A percentile compares a stretch with the other conserved stretches of the same genome.
These are phyloP conservation scores for Podargus strigoides DNA, from an alignment of 2,797 vertebrate species.

Conservation along the genomic window DNA sequence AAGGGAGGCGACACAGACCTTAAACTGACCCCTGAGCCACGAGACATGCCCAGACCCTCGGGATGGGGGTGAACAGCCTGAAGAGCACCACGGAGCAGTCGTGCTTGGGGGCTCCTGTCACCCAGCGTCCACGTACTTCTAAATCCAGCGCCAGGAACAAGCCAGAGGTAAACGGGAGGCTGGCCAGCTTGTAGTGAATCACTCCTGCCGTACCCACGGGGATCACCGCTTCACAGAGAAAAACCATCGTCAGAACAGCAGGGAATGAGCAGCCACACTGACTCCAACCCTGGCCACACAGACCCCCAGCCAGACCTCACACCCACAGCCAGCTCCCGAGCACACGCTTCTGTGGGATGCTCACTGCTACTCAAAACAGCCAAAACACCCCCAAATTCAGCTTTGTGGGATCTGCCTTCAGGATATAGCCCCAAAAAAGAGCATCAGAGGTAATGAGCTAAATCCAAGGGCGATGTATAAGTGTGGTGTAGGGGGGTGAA, in stretches of 20 bases:
- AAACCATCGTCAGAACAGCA: accelerated
- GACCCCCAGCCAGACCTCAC: neutral
- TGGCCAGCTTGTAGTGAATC: neutral
- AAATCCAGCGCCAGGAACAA: neutral
- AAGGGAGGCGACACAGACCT: accelerated
- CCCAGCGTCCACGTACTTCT: neutral
- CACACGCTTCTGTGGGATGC: neutral
- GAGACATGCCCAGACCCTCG: accelerated
- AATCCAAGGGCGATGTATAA: neutral
- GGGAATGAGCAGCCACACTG: neutral
- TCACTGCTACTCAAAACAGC: neutral
- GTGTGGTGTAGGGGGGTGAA: accelerated
- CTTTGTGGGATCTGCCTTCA: neutral
- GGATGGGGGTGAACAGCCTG: neutral
- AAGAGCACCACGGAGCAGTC: too few relatives aligned
- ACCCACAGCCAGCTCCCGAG: accelerated
- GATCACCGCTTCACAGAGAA: neutral
- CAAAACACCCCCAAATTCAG: neutral
- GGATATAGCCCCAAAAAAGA: accelerated
- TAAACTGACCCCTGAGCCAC: accelerated
- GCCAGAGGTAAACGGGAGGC: neutral
- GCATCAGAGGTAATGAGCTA: accelerated
- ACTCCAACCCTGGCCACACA: accelerated
- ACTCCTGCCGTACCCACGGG: neutral
- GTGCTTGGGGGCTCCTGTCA: too few relatives aligned